These are phyloP conservation scores for Ametastegia equiseti DNA, from an alignment of 2,888 invertebrate genomes.

Conservation along the genomic window DNA sequence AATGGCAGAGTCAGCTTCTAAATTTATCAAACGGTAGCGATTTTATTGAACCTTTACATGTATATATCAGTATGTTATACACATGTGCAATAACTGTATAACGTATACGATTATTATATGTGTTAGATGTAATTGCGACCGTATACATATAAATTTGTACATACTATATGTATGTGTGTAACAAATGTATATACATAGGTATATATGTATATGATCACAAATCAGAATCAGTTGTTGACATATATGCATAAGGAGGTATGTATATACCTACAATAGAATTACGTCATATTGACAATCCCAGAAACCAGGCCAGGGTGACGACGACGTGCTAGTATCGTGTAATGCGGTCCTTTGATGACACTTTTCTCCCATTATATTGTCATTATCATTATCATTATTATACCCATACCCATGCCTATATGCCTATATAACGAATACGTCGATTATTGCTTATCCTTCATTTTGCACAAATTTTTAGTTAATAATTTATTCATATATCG, in stretches of 20 bases:
- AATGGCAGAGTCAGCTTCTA: conserved; percentile 30
- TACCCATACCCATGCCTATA: no score
- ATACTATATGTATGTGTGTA: not conserved
- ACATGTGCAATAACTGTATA: not conserved
- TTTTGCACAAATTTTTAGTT: no score
- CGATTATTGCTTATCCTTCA: no score
- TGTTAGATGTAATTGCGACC: not conserved
- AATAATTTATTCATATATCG: no score
- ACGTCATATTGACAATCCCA: conserved; percentile 43
- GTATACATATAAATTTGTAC: not conserved
- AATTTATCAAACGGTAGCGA: conserved; percentile 28
- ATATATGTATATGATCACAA: no score
- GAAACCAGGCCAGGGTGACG: conserved; percentile 44
- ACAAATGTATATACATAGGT: not conserved
- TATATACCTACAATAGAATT: conserved; percentile 30
- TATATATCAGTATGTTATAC: not conserved
- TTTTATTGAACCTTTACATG: not conserved
- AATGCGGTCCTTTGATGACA: not conserved
- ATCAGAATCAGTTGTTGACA: no score
- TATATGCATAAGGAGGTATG: not conserved
- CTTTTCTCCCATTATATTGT: not conserved
- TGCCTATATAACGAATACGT: no score
- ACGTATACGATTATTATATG: not conserved
- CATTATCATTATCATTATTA: no score
- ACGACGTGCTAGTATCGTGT: not conserved